Conservation (phyloP, 1,140 invertebrate genomes). For the Amyelois transitella region DNA sequence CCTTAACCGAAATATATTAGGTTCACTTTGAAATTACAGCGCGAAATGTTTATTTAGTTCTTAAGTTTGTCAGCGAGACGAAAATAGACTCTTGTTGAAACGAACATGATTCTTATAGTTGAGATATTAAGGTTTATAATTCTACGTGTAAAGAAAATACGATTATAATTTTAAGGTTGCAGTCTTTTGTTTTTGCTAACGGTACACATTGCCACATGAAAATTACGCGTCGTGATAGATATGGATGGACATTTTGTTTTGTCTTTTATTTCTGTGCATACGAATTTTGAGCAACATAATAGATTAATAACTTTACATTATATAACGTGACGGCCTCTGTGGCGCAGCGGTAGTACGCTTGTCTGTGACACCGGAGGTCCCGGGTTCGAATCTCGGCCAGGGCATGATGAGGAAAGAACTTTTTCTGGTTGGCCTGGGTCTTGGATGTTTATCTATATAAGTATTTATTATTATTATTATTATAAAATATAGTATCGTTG, state of each 20-base stretch:
- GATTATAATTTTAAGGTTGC: neutral
- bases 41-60: neutral
- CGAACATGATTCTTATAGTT: neutral
- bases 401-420: too few relatives aligned
- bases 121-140: neutral
- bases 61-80: neutral
- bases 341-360: too few relatives aligned
- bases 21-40: neutral
- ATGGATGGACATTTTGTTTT: slow-evolving; percentile 7
- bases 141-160: neutral
- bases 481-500: too few relatives aligned
- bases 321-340: too few relatives aligned
- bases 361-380: too few relatives aligned
- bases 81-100: neutral
- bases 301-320: too few relatives aligned
- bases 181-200: slow-evolving; percentile 11
- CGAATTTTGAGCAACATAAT: too few relatives aligned
- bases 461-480: too few relatives aligned
- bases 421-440: too few relatives aligned
- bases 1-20: neutral
- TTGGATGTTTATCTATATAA: too few relatives aligned
- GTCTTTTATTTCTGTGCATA: too few relatives aligned
- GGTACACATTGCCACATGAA: slow-evolving; percentile 18
- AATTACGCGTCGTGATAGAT: slow-evolving; percentile 9
- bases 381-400: too few relatives aligned